Conservation (phyloP, 2,888 invertebrate genomes). For the Catocala fraxini region DNA sequence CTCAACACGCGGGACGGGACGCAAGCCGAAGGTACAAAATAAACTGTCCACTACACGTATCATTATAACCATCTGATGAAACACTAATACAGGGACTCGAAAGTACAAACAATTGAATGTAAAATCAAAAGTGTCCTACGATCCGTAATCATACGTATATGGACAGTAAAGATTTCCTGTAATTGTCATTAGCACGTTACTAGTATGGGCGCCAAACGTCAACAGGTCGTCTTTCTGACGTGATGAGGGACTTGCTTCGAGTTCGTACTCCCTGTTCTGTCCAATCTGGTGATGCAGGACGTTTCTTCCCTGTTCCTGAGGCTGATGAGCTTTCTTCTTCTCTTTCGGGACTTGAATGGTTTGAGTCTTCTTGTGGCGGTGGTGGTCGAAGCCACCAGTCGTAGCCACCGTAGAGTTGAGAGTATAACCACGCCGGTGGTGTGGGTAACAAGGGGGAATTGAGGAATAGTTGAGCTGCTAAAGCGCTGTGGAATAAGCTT, state of each 20-base stretch:
- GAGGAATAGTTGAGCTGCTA: conserved; percentile 91
- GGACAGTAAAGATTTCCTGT: conserved; percentile 26
- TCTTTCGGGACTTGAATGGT: conserved; percentile 77
- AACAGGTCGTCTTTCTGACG: conserved; percentile 85
- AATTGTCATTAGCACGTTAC: conserved; percentile 28
- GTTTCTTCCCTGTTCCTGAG: conserved; percentile 80
- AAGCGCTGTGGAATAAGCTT: conserved; percentile 80
- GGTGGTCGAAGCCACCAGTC: conserved; percentile 90
- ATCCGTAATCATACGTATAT: conserved; percentile 26
- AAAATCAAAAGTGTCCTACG: conserved; percentile 14
- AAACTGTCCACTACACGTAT: conserved; percentile 36
- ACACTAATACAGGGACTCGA: conserved; percentile 25
- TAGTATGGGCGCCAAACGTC: conserved; percentile 94
- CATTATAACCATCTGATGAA: conserved; percentile 26
- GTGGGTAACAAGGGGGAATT: conserved; percentile 92
- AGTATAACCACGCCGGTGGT: conserved; percentile 93
- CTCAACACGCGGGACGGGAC: conserved; percentile 69
- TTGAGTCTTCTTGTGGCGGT: conserved; percentile 77
- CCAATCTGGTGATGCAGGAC: conserved; percentile 87
- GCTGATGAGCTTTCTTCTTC: conserved; percentile 77
- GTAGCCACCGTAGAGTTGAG: conserved; percentile 91
- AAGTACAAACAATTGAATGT: conserved; percentile 14
- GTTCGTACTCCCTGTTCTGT: conserved; percentile 78
- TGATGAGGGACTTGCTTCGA: conserved; percentile 78
- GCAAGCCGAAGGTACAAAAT: conserved; percentile 49